A percentile compares a stretch with the other conserved stretches of the same genome.
phyloP scores from a whole-genome alignment of 1,140 invertebrate species.

The Condylostylus longicornis region DNA sequence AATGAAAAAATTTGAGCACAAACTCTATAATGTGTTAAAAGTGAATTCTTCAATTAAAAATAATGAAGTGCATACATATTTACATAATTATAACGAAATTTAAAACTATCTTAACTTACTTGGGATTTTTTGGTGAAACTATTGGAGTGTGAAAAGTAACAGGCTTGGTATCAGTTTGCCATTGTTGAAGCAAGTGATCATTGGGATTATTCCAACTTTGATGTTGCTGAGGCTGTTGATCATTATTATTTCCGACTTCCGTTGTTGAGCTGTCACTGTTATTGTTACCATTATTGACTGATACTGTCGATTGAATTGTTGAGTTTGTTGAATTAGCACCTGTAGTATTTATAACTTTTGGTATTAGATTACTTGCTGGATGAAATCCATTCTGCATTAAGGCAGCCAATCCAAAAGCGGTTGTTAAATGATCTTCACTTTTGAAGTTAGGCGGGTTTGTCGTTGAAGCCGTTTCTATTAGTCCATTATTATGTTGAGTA shows the following conservation, averaged over 20 bases:
- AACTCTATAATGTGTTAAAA: too few relatives aligned
- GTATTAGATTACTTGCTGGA: slow-evolving; percentile 37
- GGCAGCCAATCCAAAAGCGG: slow-evolving; percentile 50
- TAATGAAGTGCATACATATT: too few relatives aligned
- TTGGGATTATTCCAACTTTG: too few relatives aligned
- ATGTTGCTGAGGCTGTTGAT: slow-evolving; percentile 26
- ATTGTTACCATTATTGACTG: slow-evolving; percentile 4
- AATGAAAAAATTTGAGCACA: too few relatives aligned
- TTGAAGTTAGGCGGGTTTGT: slow-evolving; percentile 34
- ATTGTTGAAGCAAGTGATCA: too few relatives aligned
- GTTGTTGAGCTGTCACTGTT: slow-evolving; percentile 21
- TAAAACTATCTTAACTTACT: too few relatives aligned
- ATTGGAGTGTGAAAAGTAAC: too few relatives aligned
- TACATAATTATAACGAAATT: too few relatives aligned
- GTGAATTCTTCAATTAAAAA: too few relatives aligned
- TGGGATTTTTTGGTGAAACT: too few relatives aligned
- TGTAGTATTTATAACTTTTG: slow-evolving; percentile 31
- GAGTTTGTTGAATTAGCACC: slow-evolving; percentile 17
- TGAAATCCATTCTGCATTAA: slow-evolving; percentile 57
- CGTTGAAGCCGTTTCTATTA: slow-evolving; percentile 7
- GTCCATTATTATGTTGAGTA: slow-evolving; percentile 11
- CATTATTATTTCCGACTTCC: slow-evolving; percentile 36
- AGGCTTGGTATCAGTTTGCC: too few relatives aligned
- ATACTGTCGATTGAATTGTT: slow-evolving; percentile 13
- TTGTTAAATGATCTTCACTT: slow-evolving; percentile 47